Evolutionary conservation across 2,113 vertebrate species (phyloP).

Genomic region (chimpanzee (Pan troglodytes)): NHGRI_mPanTro3-v2.1_pri NC_072409.2:33868501-33869000

Average conservation of each 20-base stretch:
- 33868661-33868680: background rate
- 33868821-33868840: background rate
- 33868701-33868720: background rate
- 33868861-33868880: background rate
- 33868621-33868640: background rate
- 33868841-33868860: background rate
- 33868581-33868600: background rate
- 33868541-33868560: background rate
- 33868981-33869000: background rate
- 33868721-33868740: background rate
- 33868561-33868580: background rate
- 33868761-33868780: background rate
- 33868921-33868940: background rate
- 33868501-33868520: background rate
- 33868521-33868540: background rate
- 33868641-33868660: background rate
- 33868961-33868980: background rate
- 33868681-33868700: background rate
- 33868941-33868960: background rate
- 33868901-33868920: background rate
- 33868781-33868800: background rate
- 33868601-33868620: background rate
- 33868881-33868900: background rate
- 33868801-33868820: background rate
- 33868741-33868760: constrained; percentile 3